A percentile compares a stretch with the other conserved stretches of the same genome.
Evolutionary conservation across 2,113 vertebrate species (phyloP).

Genomic region (Harpagus bidentatus): DNA sequence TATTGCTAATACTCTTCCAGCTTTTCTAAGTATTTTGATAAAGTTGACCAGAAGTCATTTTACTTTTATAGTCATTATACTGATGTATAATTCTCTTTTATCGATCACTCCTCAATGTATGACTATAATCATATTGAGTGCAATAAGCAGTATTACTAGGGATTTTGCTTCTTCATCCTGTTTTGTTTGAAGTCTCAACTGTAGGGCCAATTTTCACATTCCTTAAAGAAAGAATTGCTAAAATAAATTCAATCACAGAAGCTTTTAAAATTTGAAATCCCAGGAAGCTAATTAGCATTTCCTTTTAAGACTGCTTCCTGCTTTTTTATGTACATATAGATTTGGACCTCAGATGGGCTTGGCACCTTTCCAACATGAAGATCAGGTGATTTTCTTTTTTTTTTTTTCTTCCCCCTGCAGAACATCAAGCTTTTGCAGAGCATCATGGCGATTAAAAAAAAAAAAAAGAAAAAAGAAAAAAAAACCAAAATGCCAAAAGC

Average conservation of each 20-base stretch:
- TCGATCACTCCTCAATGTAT: neutral
- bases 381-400: conserved; percentile 24
- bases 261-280: conserved; percentile 77
- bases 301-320: conserved; percentile 77
- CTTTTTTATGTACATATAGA: conserved; percentile 64
- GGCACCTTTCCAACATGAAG: conserved; percentile 56
- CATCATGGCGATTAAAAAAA: neutral
- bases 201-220: conserved; percentile 63
- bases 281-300: conserved; percentile 73
- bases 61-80: neutral
- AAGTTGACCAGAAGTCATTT: conserved; percentile 49
- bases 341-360: conserved; percentile 64
- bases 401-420: neutral
- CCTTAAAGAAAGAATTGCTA: conserved; percentile 64
- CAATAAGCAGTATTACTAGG: conserved; percentile 17
- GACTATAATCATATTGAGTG: conserved; percentile 1
- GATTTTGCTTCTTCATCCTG: conserved; percentile 39
- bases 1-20: neutral
- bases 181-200: conserved; percentile 64
- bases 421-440: neutral
- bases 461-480: neutral
- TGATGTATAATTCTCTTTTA: conserved; percentile 42
- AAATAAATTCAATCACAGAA: conserved; percentile 70
- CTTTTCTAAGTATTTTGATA: neutral
- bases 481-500: neutral